These are phyloP conservation scores for Megaceryle alcyon DNA, from an alignment of 2,797 vertebrate genomes.

Conservation along the genomic window DNA sequence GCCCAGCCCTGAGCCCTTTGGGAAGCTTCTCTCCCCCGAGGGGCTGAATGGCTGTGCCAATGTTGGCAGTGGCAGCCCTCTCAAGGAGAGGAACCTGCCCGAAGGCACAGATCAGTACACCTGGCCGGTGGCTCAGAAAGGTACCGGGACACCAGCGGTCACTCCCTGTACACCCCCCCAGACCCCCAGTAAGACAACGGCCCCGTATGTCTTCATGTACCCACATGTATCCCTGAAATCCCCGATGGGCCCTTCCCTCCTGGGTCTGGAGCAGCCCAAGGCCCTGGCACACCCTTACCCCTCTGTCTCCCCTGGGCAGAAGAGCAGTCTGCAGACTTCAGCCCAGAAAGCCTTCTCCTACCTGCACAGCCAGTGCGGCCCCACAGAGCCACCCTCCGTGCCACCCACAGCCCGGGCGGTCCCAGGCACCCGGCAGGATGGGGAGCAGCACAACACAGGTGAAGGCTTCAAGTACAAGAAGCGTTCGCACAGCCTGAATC, in stretches of 20 bases:
- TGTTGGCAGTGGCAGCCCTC: constrained; percentile 8
- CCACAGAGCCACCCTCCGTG: neutral
- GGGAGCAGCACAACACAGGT: neutral
- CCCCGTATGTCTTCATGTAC: constrained; percentile 81
- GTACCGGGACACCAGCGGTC: neutral
- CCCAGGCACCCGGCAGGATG: constrained; percentile 35
- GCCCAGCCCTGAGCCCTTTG: constrained; percentile 1
- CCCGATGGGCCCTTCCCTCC: constrained; percentile 17
- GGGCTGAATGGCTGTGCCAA: constrained; percentile 21
- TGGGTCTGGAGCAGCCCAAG: constrained; percentile 57
- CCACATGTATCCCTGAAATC: constrained; percentile 81
- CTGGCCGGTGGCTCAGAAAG: constrained; percentile 10
- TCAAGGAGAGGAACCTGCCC: constrained; percentile 87
- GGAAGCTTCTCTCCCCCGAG: neutral
- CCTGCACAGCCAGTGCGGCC: constrained; percentile 72
- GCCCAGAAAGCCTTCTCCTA: constrained; percentile 80
- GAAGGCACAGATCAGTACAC: constrained; percentile 84
- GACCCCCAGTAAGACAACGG: constrained; percentile 78
- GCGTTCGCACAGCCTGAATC: constrained; percentile 86
- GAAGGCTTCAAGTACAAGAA: constrained; percentile 81
- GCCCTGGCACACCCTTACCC: neutral
- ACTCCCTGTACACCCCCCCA: constrained; percentile 78
- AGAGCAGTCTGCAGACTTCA: constrained; percentile 51
- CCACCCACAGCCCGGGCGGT: constrained; percentile 32
- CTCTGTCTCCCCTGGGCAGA: neutral